Percentiles rank a stretch among this genome's conserved stretches.
These are phyloP conservation scores for Botrylloides violaceus DNA, from an alignment of 23 tunicate species.

Conservation along the genomic window DNA sequence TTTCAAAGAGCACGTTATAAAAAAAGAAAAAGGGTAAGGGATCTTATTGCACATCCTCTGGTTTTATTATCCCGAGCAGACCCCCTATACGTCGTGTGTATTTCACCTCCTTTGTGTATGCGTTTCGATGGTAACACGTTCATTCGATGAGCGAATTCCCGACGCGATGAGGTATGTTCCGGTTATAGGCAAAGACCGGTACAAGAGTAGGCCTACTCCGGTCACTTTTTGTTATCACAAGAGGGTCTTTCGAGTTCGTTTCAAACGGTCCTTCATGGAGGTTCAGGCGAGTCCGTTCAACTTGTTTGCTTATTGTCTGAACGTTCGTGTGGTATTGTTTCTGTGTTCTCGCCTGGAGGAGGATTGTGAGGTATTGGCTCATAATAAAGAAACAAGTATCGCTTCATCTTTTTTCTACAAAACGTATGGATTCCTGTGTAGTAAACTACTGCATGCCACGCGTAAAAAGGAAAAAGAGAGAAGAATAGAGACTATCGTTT, in stretches of 20 bases:
- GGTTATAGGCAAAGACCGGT: background rate
- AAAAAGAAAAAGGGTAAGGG: too few relatives aligned
- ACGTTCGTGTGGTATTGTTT: background rate
- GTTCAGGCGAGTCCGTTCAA: slow-evolving; percentile 13
- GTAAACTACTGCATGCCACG: background rate
- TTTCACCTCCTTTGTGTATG: too few relatives aligned
- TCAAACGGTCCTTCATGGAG: slow-evolving; percentile 7
- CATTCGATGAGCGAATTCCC: background rate
- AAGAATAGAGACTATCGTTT: background rate
- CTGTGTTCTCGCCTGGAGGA: background rate
- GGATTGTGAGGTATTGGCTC: background rate
- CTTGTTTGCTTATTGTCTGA: slow-evolving; percentile 20
- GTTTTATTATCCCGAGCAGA: too few relatives aligned
- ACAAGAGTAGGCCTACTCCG: slow-evolving; percentile 1
- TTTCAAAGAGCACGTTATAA: too few relatives aligned
- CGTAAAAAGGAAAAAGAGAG: slow-evolving; percentile 1
- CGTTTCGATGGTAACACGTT: background rate
- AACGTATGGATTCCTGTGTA: background rate
- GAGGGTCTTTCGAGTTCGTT: slow-evolving; percentile 22
- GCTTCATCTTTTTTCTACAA: background rate
- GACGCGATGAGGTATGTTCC: background rate
- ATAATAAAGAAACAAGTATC: background rate
- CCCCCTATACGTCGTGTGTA: too few relatives aligned
- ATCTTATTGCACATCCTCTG: too few relatives aligned
- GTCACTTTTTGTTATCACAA: slow-evolving; percentile 4